Evolutionary conservation across 2,113 vertebrate species (phyloP).

Genomic region (Sterrhoptilus dennistouni): DNA sequence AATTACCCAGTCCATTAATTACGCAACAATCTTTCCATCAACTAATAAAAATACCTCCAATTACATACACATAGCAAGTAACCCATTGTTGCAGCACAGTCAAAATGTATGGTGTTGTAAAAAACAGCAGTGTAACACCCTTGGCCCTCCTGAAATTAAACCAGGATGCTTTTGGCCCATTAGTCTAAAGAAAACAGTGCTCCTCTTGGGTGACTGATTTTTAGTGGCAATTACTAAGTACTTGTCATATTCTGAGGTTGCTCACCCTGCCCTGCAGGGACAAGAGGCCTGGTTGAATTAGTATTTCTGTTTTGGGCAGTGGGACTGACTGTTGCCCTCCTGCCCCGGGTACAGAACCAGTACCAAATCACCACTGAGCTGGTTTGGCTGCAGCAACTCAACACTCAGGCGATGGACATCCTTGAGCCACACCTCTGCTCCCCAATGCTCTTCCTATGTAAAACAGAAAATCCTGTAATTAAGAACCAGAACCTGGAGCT

Average conservation of each 20-base stretch:
- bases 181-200: background rate
- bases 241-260: conserved; percentile 8
- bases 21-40: background rate
- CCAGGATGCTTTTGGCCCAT: background rate
- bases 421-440: background rate
- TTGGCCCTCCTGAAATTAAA: background rate
- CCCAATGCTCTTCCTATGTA: fast-evolving
- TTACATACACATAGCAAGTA: background rate
- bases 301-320: background rate
- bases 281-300: background rate
- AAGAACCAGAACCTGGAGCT: background rate
- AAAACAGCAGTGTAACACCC: background rate
- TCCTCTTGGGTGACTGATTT: background rate
- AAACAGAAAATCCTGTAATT: background rate
- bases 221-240: conserved; percentile 15
- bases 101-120: background rate
- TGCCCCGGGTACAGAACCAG: background rate
- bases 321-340: background rate
- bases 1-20: conserved; percentile 33
- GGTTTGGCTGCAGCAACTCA: background rate
- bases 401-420: fast-evolving
- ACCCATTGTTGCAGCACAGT: background rate
- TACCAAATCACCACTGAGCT: fast-evolving
- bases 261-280: background rate
- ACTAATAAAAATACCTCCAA: background rate